Base-by-base conservation (phyloP, 2,113 vertebrate genomes). In the Zingel zingel region DNA sequence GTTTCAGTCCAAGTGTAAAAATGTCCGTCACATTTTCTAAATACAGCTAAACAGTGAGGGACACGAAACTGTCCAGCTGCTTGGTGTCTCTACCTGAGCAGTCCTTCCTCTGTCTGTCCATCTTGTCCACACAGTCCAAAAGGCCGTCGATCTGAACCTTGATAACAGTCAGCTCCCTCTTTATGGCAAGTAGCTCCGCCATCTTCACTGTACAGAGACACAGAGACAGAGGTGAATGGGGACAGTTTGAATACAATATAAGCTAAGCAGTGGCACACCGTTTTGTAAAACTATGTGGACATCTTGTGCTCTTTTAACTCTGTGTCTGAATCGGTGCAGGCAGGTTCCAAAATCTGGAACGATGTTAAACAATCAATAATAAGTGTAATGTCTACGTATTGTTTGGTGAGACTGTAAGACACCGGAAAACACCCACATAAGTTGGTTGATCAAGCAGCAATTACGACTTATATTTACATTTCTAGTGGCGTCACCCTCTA, bases 101-200 rank as follows among this genome's bases (percentile, higher is more conserved):
- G 77, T 81, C 53, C 87, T 59, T 93, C 88, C 81, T 92, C 74
- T 88, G 88, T 87, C 90, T 89, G 82, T 95, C 96, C 95, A 95
- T 96, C 91, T 21, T 89, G 58, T 97, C 95, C 81, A 97, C 92
- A 21, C 90, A 95, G 89, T 96, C 93, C 93, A 97, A 57, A 58
- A 97, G 94, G n/a, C 75, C 92, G 50, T 97, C 96, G 77, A 97
- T 96, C 88, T 95, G 96, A 0, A 92, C 94, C 91, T 97, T 97
- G 88, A 97, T 97, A 86, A 94, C 92, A 1, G 93, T 96, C 88
- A 97, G 92, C 87, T 96, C 95, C 1, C 84, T 93, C 74, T 94
- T 95, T 91, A 97, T 96, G 81, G 93, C 93, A 51, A 93, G 91
- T 48, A 97, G 91, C 90, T 96, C 95, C 19, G 95, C 91, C 0